Percentiles rank a stretch among this genome's conserved stretches.
Evolutionary conservation across 30 jellyfish, hydroid and myxozoan genomes (phyloP).

Genomic region (Chironex yamaguchii): DNA sequence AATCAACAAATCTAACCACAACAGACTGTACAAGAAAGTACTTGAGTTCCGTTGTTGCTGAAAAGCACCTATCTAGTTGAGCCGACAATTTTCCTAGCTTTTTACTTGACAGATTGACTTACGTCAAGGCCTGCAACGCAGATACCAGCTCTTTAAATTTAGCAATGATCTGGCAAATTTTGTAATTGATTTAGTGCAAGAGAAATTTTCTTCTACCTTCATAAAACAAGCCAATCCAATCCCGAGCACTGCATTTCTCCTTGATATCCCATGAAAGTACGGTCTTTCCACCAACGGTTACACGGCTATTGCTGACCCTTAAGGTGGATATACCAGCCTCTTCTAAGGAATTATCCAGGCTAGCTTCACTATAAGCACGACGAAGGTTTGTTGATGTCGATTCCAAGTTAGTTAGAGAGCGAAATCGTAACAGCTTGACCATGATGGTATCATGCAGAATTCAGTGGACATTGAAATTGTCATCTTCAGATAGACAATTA

Average conservation of each 20-base stretch:
- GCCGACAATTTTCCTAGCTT: too few relatives aligned
- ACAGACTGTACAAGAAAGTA: too few relatives aligned
- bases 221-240: constrained; percentile 86
- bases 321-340: constrained; percentile 26
- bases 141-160: too few relatives aligned
- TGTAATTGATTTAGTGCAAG: not conserved
- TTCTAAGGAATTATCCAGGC: constrained; percentile 52
- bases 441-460: not conserved
- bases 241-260: constrained; percentile 40
- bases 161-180: too few relatives aligned
- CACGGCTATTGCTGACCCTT: constrained; percentile 78
- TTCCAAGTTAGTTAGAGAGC: constrained; percentile 68
- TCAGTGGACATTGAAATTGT: not conserved
- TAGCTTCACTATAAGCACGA: constrained; percentile 91
- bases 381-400: constrained; percentile 71
- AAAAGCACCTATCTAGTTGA: too few relatives aligned
- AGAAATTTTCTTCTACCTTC: constrained; percentile 25
- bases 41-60: too few relatives aligned
- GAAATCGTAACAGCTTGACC: constrained; percentile 78
- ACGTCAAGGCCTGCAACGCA: too few relatives aligned
- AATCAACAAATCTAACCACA: too few relatives aligned
- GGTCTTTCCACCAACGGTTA: constrained; percentile 90
- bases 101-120: too few relatives aligned
- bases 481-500: not conserved
- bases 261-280: constrained; percentile 79